These are phyloP conservation scores for Sarcophaga bullata DNA, from an alignment of 1,140 invertebrate genomes.

Conservation along the genomic window DNA sequence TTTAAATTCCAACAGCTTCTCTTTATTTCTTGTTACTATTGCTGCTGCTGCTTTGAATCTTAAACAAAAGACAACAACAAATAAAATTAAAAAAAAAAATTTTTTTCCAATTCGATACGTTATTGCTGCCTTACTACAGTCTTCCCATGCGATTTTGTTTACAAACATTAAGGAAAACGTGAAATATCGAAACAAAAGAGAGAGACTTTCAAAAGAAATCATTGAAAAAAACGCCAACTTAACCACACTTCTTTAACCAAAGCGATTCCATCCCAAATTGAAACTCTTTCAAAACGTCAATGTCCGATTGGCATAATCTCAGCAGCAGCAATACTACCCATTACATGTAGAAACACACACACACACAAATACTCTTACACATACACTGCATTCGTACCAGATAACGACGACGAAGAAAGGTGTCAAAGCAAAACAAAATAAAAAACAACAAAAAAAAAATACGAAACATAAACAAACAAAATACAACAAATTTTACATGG, in stretches of 20 bases:
- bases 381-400: too few species aligned
- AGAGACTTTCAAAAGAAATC: not conserved
- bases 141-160: slow-evolving; percentile 1
- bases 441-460: not conserved
- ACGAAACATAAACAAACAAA: too few species aligned
- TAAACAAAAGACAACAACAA: not conserved
- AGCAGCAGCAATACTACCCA: not conserved
- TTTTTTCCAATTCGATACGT: too few species aligned
- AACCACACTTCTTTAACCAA: slow-evolving; percentile 11
- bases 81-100: too few species aligned
- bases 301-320: slow-evolving; percentile 18
- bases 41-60: not conserved
- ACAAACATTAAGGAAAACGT: not conserved
- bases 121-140: too few species aligned
- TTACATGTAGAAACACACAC: not conserved
- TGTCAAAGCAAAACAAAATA: not conserved
- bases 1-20: not conserved
- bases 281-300: slow-evolving; percentile 18
- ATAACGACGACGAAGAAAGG: not conserved
- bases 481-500: too few species aligned
- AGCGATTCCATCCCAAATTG: not conserved
- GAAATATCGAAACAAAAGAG: not conserved
- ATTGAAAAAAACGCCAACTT: slow-evolving; percentile 3
- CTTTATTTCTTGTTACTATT: not conserved
- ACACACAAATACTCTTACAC: too few species aligned